These are phyloP conservation scores for Lycocorax pyrrhopterus DNA, from an alignment of 2,113 vertebrate species.

Conservation along the genomic window DNA sequence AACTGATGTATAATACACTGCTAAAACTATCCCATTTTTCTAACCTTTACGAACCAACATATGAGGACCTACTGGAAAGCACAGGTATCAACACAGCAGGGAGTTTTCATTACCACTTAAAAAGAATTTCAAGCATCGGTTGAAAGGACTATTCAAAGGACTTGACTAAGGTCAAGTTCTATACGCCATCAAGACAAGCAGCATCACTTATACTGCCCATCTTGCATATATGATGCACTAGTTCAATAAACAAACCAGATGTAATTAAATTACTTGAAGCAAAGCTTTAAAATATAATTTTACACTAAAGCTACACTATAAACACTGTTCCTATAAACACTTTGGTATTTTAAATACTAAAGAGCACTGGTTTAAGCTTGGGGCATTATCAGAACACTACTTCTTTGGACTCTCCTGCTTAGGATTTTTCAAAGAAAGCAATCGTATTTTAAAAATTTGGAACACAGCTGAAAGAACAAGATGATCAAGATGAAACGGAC, in stretches of 20 bases:
- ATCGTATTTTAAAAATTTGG: not conserved
- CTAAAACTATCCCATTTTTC: not conserved
- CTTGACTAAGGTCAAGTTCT: not conserved
- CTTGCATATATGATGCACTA: rapidly evolving
- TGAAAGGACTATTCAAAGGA: not conserved
- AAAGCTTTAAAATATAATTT: not conserved
- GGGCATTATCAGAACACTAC: not conserved
- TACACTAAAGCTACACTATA: not conserved
- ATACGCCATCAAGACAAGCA: not conserved
- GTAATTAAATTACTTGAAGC: not conserved
- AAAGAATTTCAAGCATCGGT: not conserved
- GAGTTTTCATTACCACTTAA: not conserved
- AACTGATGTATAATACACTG: not conserved
- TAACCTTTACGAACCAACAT: not conserved
- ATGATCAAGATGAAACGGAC: not conserved
- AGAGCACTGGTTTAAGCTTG: not conserved
- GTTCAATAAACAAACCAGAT: not conserved
- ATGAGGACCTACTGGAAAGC: not conserved
- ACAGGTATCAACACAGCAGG: not conserved
- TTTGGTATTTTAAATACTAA: not conserved
- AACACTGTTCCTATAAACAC: not conserved
- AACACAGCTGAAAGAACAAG: not conserved
- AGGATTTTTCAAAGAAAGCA: not conserved
- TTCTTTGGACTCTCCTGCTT: not conserved
- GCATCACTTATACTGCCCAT: not conserved